These are phyloP conservation scores for Tyrophagus putrescentiae DNA, from an alignment of 1,140 invertebrate genomes.

Conservation along the genomic window DNA sequence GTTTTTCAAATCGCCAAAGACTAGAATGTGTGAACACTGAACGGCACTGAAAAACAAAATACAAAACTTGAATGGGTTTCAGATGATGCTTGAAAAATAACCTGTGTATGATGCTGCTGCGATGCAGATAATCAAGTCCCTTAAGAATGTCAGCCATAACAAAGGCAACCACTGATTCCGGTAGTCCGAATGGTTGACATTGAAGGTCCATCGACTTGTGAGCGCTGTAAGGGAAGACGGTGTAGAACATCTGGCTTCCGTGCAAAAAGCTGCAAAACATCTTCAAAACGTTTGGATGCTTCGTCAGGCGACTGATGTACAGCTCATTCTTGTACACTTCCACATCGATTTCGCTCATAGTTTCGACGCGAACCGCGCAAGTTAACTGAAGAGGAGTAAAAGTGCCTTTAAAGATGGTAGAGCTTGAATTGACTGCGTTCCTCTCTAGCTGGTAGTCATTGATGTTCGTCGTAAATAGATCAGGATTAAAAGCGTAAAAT, in stretches of 20 bases:
- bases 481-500: not conserved
- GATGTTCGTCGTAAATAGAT: not conserved
- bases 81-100: not conserved
- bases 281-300: slow-evolving; percentile 57
- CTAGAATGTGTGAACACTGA: slow-evolving; percentile 47
- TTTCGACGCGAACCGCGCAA: not conserved
- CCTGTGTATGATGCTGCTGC: slow-evolving; percentile 67
- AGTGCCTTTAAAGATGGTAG: not conserved
- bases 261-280: slow-evolving; percentile 53
- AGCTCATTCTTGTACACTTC: slow-evolving; percentile 9
- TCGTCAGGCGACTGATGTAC: slow-evolving; percentile 42
- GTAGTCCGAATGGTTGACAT: slow-evolving; percentile 46
- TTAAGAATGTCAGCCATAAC: slow-evolving; percentile 59
- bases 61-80: not conserved
- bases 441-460: not conserved
- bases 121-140: slow-evolving; percentile 67
- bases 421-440: not conserved
- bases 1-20: slow-evolving; percentile 38
- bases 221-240: slow-evolving; percentile 46
- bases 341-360: not conserved
- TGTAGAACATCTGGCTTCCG: slow-evolving; percentile 45
- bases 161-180: slow-evolving; percentile 59
- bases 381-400: not conserved
- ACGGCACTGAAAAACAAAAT: not conserved
- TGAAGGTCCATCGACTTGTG: not conserved